Conservation (phyloP, 2,888 invertebrate genomes). For the Quadroppia sp. region DNA sequence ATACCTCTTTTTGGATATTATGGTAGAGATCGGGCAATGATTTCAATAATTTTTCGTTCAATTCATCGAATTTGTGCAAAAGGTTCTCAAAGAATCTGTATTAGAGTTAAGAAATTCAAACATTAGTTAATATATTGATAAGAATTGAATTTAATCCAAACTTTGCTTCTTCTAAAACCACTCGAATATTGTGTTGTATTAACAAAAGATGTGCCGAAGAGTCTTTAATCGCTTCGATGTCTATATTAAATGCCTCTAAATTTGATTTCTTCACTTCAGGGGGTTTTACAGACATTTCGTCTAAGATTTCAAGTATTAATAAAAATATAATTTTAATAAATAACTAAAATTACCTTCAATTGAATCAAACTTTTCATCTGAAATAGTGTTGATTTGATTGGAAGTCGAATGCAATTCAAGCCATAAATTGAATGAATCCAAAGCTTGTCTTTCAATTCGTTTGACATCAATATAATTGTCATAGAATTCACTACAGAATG, state of each 20-base stretch:
- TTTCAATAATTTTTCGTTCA: constrained; percentile 33
- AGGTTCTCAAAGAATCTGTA: constrained; percentile 42
- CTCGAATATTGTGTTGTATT: constrained; percentile 37
- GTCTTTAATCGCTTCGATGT: constrained; percentile 5
- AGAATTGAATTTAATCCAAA: neutral
- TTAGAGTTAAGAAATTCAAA: neutral
- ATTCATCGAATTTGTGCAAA: constrained; percentile 33
- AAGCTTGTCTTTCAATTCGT: neutral
- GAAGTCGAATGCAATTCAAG: constrained; percentile 10
- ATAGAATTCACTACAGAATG: neutral
- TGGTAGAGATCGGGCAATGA: constrained; percentile 39
- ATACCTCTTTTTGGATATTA: constrained; percentile 40
- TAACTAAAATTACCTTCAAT: neutral
- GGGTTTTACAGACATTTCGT: neutral
- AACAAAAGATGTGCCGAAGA: constrained; percentile 18
- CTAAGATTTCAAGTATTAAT: neutral
- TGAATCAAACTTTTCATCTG: neutral
- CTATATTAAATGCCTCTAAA: constrained; percentile 29
- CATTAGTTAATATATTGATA: neutral
- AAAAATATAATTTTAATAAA: neutral
- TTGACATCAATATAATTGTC: neutral
- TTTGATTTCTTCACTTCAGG: constrained; percentile 16
- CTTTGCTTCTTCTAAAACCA: constrained; percentile 42
- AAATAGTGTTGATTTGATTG: neutral
- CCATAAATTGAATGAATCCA: neutral